phyloP scores from a whole-genome alignment of 2,797 vertebrate genomes.

The Amblyraja radiata region DNA sequence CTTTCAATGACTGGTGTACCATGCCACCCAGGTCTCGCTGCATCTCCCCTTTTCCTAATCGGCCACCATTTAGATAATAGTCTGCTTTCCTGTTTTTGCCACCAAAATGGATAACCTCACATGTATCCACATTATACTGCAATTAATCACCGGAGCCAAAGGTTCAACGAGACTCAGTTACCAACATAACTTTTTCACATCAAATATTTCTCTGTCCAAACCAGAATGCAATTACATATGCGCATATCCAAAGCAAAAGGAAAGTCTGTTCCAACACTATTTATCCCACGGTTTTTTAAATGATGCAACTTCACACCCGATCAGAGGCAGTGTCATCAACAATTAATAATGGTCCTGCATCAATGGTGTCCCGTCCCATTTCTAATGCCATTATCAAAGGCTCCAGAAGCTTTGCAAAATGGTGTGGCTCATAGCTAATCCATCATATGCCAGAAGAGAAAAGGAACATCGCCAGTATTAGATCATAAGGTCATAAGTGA shows the following conservation, averaged over 20 bases:
- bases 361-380: background rate
- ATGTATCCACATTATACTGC: no score
- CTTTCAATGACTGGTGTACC: no score
- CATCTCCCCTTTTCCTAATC: no score
- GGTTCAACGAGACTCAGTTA: background rate
- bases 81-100: no score
- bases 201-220: background rate
- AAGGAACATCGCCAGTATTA: background rate
- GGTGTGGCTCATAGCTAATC: background rate
- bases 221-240: background rate
- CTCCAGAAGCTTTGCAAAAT: background rate
- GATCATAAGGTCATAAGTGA: no score
- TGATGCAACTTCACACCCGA: background rate
- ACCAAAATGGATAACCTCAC: no score
- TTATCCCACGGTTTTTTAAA: background rate
- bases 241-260: background rate
- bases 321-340: background rate
- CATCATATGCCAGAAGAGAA: no score
- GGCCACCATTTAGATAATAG: no score
- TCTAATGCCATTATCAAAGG: no score
- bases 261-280: background rate
- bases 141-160: no score
- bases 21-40: no score
- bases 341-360: background rate
- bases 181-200: background rate